A percentile compares a stretch with the other conserved stretches of the same genome.
These are phyloP conservation scores for Zygaena filipendulae DNA, from an alignment of 2,888 invertebrate genomes.

Conservation along the genomic window DNA sequence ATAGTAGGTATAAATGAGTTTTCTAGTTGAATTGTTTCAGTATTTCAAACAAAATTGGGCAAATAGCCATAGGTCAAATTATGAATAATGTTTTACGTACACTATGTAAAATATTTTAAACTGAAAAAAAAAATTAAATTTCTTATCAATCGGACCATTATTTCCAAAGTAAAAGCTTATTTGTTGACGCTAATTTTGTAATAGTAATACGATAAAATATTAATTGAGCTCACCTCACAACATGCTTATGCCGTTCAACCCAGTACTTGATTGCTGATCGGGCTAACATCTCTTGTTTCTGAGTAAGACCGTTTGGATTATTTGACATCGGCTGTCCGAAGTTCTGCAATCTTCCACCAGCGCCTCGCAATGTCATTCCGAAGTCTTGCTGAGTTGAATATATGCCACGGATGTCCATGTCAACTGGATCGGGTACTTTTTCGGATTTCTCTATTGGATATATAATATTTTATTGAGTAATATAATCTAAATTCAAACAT, in stretches of 20 bases:
- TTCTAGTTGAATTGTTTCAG: no score
- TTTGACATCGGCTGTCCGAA: conserved; percentile 63
- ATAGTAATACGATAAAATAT: conserved; percentile 1
- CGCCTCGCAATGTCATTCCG: conserved; percentile 77
- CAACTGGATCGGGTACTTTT: conserved; percentile 61
- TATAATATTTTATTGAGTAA: neutral
- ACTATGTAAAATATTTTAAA: no score
- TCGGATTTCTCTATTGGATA: conserved; percentile 42
- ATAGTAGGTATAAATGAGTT: no score
- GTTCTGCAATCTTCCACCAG: conserved; percentile 73
- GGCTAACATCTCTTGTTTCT: conserved; percentile 86
- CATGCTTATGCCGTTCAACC: conserved; percentile 90
- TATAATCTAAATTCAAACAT: no score
- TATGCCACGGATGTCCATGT: conserved; percentile 77
- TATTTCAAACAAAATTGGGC: no score
- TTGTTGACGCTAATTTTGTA: no score
- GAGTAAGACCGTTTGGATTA: conserved; percentile 82
- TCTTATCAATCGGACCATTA: no score
- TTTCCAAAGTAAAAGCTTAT: no score
- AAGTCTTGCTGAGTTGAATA: conserved; percentile 84
- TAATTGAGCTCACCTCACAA: conserved; percentile 74
- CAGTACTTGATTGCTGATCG: conserved; percentile 90
- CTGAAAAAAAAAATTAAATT: no score
- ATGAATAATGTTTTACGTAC: no score
- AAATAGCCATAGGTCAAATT: no score